Conservation (phyloP, 2,888 invertebrate species). For the Drosophila anomalipes region DNA sequence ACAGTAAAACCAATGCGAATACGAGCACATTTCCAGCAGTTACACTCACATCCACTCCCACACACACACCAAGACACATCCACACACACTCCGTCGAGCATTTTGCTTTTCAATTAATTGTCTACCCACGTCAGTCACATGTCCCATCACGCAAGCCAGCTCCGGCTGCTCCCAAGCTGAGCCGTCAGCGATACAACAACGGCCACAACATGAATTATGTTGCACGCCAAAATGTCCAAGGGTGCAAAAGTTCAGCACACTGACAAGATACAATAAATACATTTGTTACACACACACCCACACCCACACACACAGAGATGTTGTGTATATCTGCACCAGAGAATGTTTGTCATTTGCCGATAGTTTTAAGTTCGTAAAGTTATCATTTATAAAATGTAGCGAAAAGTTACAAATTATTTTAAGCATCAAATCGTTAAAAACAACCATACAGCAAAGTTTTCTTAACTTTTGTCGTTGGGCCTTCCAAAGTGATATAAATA, state of each 20-base stretch:
- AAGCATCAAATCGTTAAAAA: not conserved
- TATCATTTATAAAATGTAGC: not conserved
- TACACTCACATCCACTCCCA: not conserved
- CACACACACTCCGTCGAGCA: slow-evolving; percentile 16
- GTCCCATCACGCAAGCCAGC: slow-evolving; percentile 47
- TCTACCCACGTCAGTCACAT: slow-evolving; percentile 74
- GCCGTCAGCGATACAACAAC: slow-evolving; percentile 11
- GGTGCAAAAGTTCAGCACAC: slow-evolving; percentile 35
- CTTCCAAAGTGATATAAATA: not conserved
- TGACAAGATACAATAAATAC: slow-evolving; percentile 15
- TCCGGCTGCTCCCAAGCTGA: slow-evolving; percentile 7
- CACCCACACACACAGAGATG: not conserved
- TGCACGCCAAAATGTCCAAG: slow-evolving; percentile 45
- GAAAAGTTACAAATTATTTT: not conserved
- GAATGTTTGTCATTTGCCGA: not conserved
- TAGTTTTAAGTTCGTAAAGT: not conserved
- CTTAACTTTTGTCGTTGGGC: not conserved
- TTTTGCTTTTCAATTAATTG: slow-evolving; percentile 73
- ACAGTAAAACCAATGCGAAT: slow-evolving; percentile 19
- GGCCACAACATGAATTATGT: slow-evolving; percentile 54
- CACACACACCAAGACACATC: not conserved
- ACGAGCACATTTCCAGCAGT: slow-evolving; percentile 12
- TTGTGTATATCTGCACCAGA: not conserved
- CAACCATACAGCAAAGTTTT: not conserved
- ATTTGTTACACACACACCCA: slow-evolving; percentile 3